A percentile compares a stretch with the other conserved stretches of the same genome.
These are phyloP conservation scores for Nannoperca australis DNA, from an alignment of 2,797 vertebrate genomes.

Conservation along the genomic window DNA sequence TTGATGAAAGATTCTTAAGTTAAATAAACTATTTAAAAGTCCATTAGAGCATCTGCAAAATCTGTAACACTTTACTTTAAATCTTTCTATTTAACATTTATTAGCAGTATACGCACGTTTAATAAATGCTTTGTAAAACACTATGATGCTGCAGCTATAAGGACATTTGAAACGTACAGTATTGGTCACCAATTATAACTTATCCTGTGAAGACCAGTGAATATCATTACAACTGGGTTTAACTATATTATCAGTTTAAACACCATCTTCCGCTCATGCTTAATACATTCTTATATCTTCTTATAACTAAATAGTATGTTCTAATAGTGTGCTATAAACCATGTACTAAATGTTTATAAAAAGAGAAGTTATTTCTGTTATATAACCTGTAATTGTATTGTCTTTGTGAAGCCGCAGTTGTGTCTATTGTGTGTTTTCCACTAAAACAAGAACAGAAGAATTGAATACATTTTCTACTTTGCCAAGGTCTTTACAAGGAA, in stretches of 20 bases:
- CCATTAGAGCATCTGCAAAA: no score
- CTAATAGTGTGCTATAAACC: background rate
- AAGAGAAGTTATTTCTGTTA: background rate
- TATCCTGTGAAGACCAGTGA: background rate
- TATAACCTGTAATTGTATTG: background rate
- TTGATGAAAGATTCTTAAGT: background rate
- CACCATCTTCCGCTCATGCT: background rate
- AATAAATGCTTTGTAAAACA: background rate
- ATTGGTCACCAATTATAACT: background rate
- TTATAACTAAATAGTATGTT: background rate
- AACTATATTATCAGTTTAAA: background rate
- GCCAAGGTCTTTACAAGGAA: conserved; percentile 18
- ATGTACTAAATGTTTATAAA: background rate
- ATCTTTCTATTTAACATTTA: background rate
- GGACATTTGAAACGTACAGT: background rate
- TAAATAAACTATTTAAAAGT: background rate
- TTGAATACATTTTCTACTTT: background rate
- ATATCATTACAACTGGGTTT: background rate
- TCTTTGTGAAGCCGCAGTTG: background rate
- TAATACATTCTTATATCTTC: background rate
- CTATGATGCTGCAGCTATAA: background rate
- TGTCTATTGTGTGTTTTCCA: background rate
- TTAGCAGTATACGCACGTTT: background rate
- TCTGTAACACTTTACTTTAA: background rate
- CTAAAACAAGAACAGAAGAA: background rate